phyloP scores from a whole-genome alignment of 37 sponge, comb jelly and placozoan genomes.

The Agelas oroides region DNA sequence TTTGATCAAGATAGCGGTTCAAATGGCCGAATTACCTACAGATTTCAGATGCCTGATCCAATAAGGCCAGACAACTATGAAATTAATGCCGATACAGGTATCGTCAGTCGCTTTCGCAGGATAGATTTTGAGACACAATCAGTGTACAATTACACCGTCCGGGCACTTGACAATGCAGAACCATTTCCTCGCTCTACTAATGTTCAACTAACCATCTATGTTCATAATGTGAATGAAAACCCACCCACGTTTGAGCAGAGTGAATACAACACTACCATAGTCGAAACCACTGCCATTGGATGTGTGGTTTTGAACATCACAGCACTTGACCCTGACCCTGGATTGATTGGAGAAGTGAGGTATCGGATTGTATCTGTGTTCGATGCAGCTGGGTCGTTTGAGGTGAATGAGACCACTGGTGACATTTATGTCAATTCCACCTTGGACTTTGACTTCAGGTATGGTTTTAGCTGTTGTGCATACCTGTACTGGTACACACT shows the following conservation, averaged over 20 bases:
- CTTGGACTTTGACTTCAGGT: conserved; percentile 74
- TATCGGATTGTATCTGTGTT: conserved; percentile 66
- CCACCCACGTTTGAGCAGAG: conserved; percentile 48
- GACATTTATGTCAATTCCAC: conserved; percentile 24
- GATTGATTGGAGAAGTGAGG: conserved; percentile 56
- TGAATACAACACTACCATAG: conserved; percentile 48
- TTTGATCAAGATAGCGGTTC: conserved; percentile 61
- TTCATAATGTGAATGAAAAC: conserved; percentile 58
- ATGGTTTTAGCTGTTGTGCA: conserved; percentile 2
- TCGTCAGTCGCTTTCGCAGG: background rate
- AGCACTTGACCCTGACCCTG: conserved; percentile 60
- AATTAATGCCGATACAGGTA: conserved; percentile 46
- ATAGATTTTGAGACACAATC: conserved; percentile 33
- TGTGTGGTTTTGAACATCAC: conserved; percentile 43
- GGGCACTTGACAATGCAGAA: conserved; percentile 44
- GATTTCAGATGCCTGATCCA: conserved; percentile 18
- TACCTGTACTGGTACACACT: too few relatives aligned
- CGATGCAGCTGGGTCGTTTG: conserved; percentile 72
- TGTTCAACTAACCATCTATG: conserved; percentile 29
- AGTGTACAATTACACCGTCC: conserved; percentile 31
- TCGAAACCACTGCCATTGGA: conserved; percentile 27
- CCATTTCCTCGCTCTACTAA: background rate
- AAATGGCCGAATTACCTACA: conserved; percentile 49
- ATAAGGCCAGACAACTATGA: background rate
- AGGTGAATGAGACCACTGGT: conserved; percentile 55